Evolutionary conservation across 2,113 vertebrate species (phyloP), one percentile per base, ranked within the genome.

Genomic region (Lophochroa leadbeateri): DNA sequence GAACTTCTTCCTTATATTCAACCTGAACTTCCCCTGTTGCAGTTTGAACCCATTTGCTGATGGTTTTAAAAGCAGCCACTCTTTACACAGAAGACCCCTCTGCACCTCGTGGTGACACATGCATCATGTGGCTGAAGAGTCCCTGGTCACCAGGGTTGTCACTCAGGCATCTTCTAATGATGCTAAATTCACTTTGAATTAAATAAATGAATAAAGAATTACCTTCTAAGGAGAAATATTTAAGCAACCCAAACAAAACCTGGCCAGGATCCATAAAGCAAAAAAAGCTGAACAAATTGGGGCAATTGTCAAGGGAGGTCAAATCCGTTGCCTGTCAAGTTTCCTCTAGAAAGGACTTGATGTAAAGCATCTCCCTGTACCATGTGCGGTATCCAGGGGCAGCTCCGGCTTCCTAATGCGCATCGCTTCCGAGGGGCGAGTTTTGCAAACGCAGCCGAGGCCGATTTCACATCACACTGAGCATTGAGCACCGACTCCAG

Each of bases 281-380:
- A 92, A 92, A 92, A 92, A 78, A 96, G 87, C 92, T 58, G 90
- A 96, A 35, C 92, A 94, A 97, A 96, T 67, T 94, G 93, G 96
- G 92, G 92, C 94, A 96, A 86, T 90, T 88, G 92, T 95, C 96
- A 75, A 47, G 96, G 96, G 96, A 97, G 90, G 92, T 95, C 93
- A 94, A 75, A 86, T 93, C 94, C 94, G 96, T 91, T 24, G 53
- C 92, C 91, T 96, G 93, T 97, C 96, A 96, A 61, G 84, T 85
- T 96, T 96, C 75, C 91, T 95, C 81, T 47, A 95, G 91, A 92
- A 97, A 87, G 65, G 77, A 85, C 39, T 82, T 61, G 91, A 82
- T 91, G 88, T 65, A 82, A 96, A 83, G 77, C 91, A 87, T 92
- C 55, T 90, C 89, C 33, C 33, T 4, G 13, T 82, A 68, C 47